Conservation (phyloP, 2,113 vertebrate species). For the Gorsachius goisagi region DNA sequence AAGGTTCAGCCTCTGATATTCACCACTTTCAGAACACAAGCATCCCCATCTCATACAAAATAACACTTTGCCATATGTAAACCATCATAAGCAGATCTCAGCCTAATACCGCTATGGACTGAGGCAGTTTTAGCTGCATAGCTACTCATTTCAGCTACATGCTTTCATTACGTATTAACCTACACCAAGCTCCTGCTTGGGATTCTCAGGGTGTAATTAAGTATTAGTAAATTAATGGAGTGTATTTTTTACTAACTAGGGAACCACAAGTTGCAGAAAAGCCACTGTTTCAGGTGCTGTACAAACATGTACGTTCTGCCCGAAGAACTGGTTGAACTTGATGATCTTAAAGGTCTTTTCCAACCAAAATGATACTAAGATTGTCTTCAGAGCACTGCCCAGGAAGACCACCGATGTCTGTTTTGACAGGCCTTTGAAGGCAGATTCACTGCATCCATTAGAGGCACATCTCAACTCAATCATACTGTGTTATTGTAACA, state of each 20-base stretch:
- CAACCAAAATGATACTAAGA: too few relatives aligned
- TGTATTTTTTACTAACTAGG: not conserved
- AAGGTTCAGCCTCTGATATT: not conserved
- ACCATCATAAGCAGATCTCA: not conserved
- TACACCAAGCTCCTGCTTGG: not conserved
- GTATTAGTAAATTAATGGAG: not conserved
- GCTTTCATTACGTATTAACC: not conserved
- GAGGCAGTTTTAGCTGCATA: not conserved
- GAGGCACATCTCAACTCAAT: not conserved
- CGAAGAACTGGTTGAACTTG: not conserved
- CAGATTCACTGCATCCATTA: not conserved
- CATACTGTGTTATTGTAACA: not conserved
- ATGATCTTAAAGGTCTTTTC: too few relatives aligned
- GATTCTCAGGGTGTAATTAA: not conserved
- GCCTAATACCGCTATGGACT: not conserved
- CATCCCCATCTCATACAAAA: not conserved
- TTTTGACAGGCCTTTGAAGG: not conserved
- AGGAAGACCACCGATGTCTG: not conserved
- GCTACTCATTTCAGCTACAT: not conserved
- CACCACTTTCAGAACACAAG: not conserved
- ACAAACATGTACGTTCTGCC: not conserved
- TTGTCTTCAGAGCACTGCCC: not conserved
- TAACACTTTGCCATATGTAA: not conserved
- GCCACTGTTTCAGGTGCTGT: not conserved
- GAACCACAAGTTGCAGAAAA: not conserved